These are phyloP conservation scores for Rhinichthys osculus DNA, from an alignment of 2,797 vertebrate genomes.

Conservation along the genomic window DNA sequence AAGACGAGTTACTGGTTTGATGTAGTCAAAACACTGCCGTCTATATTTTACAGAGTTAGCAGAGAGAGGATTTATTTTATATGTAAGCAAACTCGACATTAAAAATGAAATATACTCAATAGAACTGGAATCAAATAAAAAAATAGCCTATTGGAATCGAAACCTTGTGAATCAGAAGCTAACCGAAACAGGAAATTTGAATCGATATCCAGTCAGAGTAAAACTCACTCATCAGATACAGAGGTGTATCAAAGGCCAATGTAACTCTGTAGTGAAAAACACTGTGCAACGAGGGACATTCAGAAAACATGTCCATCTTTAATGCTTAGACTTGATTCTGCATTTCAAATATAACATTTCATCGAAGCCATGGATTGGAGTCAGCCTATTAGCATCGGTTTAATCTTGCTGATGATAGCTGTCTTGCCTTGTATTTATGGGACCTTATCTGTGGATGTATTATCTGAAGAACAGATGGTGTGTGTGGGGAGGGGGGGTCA, in stretches of 20 bases:
- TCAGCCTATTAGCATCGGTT: slow-evolving; percentile 72
- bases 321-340: slow-evolving; percentile 23
- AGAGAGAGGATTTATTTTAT: neutral
- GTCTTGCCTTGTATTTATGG: slow-evolving; percentile 74
- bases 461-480: slow-evolving; percentile 80
- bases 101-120: neutral
- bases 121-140: neutral
- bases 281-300: neutral
- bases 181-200: neutral
- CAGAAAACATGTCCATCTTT: neutral
- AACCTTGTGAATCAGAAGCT: neutral
- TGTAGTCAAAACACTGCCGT: neutral
- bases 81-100: neutral
- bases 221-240: neutral
- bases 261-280: neutral
- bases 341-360: slow-evolving; percentile 38
- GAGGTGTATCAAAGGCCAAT: slow-evolving; percentile 1
- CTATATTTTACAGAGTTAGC: neutral
- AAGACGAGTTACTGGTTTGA: neutral
- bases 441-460: slow-evolving; percentile 70
- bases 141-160: neutral
- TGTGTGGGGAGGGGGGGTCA: slow-evolving; percentile 61
- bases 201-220: slow-evolving; percentile 1
- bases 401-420: slow-evolving; percentile 81
- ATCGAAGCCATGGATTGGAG: slow-evolving; percentile 62